Evolutionary conservation across 2,797 vertebrate species (phyloP).

Genomic region (Coracias cyanogaster): DNA sequence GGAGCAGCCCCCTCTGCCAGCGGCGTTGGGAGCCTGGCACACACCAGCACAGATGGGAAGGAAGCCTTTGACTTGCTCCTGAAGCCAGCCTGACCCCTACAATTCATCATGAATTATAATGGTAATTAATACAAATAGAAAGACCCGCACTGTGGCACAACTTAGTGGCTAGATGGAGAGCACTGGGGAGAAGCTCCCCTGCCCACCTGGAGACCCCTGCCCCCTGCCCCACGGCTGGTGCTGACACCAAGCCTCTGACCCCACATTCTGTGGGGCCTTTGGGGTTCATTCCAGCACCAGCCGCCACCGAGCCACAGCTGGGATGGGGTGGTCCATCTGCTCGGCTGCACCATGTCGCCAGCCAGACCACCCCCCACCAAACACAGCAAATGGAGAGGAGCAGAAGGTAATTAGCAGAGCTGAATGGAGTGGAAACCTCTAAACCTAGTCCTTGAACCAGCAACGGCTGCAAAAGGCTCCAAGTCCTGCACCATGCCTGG

Average conservation of each 20-base stretch:
- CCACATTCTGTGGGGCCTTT: neutral
- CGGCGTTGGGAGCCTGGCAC: neutral
- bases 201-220: too few relatives aligned
- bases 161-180: neutral
- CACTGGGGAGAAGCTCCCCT: neutral
- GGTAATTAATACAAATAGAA: neutral
- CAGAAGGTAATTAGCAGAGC: neutral
- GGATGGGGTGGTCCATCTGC: neutral
- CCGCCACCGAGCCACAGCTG: neutral
- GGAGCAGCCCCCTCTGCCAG: neutral
- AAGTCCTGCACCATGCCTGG: neutral
- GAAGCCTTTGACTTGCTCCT: neutral
- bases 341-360: neutral
- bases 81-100: neutral
- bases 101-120: neutral
- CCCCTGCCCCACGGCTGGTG: neutral
- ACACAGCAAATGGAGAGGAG: neutral
- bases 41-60: fast-evolving
- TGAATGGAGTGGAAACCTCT: neutral
- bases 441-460: neutral
- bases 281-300: neutral
- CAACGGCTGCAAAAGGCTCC: neutral
- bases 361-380: neutral
- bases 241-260: neutral
- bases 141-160: neutral